A percentile compares a stretch with the other conserved stretches of the same genome.
phyloP scores from a whole-genome alignment of 2,113 vertebrate species.

The Hippoglossus stenolepis region DNA sequence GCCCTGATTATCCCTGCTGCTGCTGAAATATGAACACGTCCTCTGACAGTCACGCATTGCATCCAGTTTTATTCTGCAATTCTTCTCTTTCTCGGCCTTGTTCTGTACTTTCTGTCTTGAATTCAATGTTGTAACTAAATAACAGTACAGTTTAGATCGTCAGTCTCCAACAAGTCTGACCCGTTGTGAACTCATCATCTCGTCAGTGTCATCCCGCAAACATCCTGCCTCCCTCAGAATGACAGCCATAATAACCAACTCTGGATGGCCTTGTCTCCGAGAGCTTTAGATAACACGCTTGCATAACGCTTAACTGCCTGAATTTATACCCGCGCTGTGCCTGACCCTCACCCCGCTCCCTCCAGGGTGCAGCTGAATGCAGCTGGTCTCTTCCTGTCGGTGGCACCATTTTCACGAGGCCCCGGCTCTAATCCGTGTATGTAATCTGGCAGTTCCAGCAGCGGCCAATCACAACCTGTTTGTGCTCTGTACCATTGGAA shows the following conservation, averaged over 20 bases:
- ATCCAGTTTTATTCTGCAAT: neutral
- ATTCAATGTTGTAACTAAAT: too few relatives aligned
- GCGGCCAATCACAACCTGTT: slow-evolving; percentile 69
- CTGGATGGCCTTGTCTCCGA: slow-evolving; percentile 62
- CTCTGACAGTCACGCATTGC: neutral
- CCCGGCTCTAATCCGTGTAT: slow-evolving; percentile 68
- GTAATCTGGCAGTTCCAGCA: slow-evolving; percentile 72
- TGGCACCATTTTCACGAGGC: slow-evolving; percentile 56
- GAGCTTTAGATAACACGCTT: slow-evolving; percentile 72
- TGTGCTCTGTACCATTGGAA: slow-evolving; percentile 60
- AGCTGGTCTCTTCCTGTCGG: slow-evolving; percentile 59
- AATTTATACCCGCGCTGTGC: slow-evolving; percentile 50
- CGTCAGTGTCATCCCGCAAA: slow-evolving; percentile 10
- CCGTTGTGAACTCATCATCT: neutral
- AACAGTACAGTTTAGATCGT: too few relatives aligned
- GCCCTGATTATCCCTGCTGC: slow-evolving; percentile 15
- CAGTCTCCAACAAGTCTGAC: too few relatives aligned
- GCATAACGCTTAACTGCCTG: slow-evolving; percentile 67
- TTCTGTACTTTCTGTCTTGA: too few relatives aligned
- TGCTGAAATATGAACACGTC: neutral
- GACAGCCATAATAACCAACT: slow-evolving; percentile 59
- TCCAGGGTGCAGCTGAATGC: slow-evolving; percentile 49
- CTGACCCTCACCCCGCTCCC: slow-evolving; percentile 62
- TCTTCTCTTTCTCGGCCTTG: too few relatives aligned
- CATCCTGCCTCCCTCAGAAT: slow-evolving; percentile 36